Conservation (phyloP, 2,113 vertebrate genomes). For the Suricata suricatta region DNA sequence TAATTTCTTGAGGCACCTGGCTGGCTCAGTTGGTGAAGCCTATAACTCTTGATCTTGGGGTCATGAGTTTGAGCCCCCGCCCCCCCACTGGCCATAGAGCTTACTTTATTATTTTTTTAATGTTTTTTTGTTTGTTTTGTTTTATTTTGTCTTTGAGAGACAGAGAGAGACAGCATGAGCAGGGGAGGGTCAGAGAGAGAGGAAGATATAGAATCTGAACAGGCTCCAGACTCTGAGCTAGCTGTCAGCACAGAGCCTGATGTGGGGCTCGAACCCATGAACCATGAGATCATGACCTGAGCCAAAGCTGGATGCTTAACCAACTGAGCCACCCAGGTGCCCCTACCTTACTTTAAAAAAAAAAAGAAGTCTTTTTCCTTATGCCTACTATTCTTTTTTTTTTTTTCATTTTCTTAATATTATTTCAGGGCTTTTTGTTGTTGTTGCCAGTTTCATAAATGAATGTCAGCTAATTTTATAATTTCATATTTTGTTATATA, state of each 20-base stretch:
- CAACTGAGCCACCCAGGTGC: too few relatives aligned
- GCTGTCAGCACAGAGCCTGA: too few relatives aligned
- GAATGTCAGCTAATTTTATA: neutral
- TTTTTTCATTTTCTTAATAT: neutral
- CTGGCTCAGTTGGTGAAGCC: neutral
- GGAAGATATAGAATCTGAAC: too few relatives aligned
- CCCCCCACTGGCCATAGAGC: neutral
- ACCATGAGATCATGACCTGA: too few relatives aligned
- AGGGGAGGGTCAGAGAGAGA: too few relatives aligned
- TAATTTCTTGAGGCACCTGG: neutral
- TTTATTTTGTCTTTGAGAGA: too few relatives aligned
- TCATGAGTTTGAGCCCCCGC: neutral
- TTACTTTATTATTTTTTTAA: too few relatives aligned
- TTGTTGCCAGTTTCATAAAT: slow-evolving; percentile 32
- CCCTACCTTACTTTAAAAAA: neutral
- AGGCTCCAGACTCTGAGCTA: too few relatives aligned
- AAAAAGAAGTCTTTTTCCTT: neutral
- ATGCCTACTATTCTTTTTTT: neutral
- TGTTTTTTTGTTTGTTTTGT: too few relatives aligned
- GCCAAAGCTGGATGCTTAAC: too few relatives aligned
- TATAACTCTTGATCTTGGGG: neutral
- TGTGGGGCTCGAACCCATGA: too few relatives aligned
- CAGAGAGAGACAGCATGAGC: too few relatives aligned
- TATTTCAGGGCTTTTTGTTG: neutral
- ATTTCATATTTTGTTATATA: slow-evolving; percentile 14